Conservation (phyloP, 1,140 invertebrate species). For the Spodoptera litura region DNA sequence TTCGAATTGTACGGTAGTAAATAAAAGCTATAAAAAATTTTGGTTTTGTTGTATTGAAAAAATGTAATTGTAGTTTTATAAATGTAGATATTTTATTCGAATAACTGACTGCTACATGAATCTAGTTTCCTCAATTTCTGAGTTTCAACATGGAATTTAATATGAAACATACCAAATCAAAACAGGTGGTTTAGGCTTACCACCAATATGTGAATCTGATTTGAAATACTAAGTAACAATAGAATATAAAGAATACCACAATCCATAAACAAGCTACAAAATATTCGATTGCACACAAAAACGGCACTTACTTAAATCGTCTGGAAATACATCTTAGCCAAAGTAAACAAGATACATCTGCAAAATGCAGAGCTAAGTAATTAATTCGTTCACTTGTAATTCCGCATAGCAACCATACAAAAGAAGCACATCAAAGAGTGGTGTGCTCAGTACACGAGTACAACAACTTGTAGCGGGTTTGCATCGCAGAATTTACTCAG, state of each 20-base stretch:
- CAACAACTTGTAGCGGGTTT: constrained; percentile 65
- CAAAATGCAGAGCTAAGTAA: constrained; percentile 33
- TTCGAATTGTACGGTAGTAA: neutral
- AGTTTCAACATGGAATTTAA: too few species aligned
- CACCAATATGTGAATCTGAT: too few species aligned
- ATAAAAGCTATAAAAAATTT: neutral
- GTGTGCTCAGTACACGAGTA: constrained; percentile 42
- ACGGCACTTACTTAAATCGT: neutral
- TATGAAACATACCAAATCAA: too few species aligned
- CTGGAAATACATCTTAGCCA: neutral
- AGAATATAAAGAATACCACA: too few species aligned
- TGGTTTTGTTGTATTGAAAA: too few species aligned
- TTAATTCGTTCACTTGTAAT: constrained; percentile 37
- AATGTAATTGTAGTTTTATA: too few species aligned
- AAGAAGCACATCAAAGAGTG: constrained; percentile 40
- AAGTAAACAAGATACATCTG: neutral
- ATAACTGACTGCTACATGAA: too few species aligned
- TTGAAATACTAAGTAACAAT: too few species aligned
- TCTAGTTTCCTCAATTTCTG: too few species aligned
- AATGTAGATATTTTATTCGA: too few species aligned
- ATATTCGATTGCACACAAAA: neutral
- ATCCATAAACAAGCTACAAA: too few species aligned
- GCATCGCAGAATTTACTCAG: constrained; percentile 69
- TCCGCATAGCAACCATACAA: constrained; percentile 32
- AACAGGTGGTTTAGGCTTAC: too few species aligned